Conservation (phyloP, 2,113 vertebrate species). For the Thinocorus orbignyianus region DNA sequence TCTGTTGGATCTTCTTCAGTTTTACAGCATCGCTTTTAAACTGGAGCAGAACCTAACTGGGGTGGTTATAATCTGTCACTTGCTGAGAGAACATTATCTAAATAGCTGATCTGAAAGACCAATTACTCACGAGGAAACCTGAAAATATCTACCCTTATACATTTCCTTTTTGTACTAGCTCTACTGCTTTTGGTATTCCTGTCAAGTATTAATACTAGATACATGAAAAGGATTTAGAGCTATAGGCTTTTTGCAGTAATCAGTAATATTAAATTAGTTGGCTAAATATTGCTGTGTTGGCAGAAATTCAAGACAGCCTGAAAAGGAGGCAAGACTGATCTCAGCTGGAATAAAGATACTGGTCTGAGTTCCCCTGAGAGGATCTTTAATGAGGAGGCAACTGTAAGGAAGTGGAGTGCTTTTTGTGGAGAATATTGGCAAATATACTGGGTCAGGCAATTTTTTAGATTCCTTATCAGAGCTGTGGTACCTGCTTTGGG, state of each 20-base stretch:
- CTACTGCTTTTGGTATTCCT: conserved; percentile 9
- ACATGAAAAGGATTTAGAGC: neutral
- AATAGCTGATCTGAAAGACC: neutral
- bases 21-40: neutral
- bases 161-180: neutral
- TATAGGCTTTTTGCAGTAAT: conserved; percentile 30
- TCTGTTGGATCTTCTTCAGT: neutral
- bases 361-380: neutral
- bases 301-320: neutral
- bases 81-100: neutral
- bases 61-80: neutral
- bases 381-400: neutral
- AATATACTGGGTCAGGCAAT: neutral
- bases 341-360: neutral
- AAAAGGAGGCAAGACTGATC: neutral
- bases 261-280: conserved; percentile 43
- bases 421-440: neutral
- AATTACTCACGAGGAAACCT: neutral
- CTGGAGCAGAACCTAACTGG: neutral
- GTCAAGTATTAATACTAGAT: conserved; percentile 10
- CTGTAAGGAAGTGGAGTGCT: neutral
- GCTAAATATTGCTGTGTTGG: conserved; percentile 19
- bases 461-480: neutral
- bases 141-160: neutral
- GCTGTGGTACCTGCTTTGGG: neutral